These are phyloP conservation scores for Cyphomyrus discorhynchus DNA, from an alignment of 2,113 vertebrate genomes.

Conservation along the genomic window DNA sequence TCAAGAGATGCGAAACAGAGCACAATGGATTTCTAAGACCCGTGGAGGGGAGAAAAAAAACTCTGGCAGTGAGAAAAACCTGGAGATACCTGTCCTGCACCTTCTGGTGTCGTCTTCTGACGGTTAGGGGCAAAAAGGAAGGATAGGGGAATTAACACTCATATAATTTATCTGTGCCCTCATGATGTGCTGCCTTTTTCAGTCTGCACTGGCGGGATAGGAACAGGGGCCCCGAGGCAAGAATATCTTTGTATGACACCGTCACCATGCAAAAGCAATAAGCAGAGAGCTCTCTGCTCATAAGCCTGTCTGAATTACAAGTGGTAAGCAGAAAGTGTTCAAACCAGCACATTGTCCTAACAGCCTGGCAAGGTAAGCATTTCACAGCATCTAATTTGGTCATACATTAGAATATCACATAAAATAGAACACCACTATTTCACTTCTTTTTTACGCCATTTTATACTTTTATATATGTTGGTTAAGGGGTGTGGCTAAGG, in stretches of 20 bases:
- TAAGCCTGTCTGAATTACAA: neutral
- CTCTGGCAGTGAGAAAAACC: constrained; percentile 43
- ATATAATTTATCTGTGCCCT: constrained; percentile 41
- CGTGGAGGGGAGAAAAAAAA: constrained; percentile 35
- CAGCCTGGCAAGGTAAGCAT: constrained; percentile 19
- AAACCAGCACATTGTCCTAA: constrained; percentile 37
- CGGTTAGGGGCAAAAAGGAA: neutral
- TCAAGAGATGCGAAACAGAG: constrained; percentile 46
- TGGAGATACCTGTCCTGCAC: constrained; percentile 49
- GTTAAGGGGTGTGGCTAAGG: neutral
- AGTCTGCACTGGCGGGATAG: neutral
- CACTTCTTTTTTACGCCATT: neutral
- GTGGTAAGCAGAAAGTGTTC: constrained; percentile 7
- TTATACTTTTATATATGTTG: neutral
- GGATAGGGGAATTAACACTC: constrained; percentile 41
- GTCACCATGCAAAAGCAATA: constrained; percentile 10
- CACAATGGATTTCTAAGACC: constrained; percentile 53
- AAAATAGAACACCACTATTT: neutral
- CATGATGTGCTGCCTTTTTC: constrained; percentile 9
- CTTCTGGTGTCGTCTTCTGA: constrained; percentile 41
- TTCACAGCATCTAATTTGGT: neutral
- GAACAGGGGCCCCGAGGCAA: constrained; percentile 9
- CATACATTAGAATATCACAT: neutral
- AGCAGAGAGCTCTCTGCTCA: neutral
- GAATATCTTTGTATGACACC: constrained; percentile 12